Percentiles rank a stretch among this genome's conserved stretches.
These are phyloP conservation scores for Mesitornis unicolor DNA, from an alignment of 2,113 vertebrate species.

Conservation along the genomic window DNA sequence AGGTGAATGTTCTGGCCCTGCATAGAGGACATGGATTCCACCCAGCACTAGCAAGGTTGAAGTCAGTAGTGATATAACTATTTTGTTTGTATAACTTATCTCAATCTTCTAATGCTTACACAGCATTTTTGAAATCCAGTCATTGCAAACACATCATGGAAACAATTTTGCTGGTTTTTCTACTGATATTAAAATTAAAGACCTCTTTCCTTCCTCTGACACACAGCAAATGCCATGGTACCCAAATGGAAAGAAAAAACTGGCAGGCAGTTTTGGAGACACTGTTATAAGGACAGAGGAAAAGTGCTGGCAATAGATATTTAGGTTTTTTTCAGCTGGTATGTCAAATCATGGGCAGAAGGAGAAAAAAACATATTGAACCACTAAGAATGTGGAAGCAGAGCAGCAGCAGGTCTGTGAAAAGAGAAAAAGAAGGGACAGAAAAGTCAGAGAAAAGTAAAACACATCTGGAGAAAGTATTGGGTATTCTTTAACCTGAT, in stretches of 20 bases:
- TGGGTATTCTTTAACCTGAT: background rate
- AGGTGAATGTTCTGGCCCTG: background rate
- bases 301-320: fast-evolving
- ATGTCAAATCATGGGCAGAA: background rate
- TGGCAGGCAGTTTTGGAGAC: background rate
- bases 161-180: background rate
- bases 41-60: background rate
- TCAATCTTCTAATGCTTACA: background rate
- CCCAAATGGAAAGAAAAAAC: background rate
- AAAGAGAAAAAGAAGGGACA: background rate
- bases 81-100: background rate
- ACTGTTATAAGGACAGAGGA: background rate
- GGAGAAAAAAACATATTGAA: background rate
- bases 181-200: background rate
- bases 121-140: background rate
- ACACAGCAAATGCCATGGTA: background rate
- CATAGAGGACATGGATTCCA: background rate
- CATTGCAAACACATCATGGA: background rate
- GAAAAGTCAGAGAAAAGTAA: background rate
- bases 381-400: background rate
- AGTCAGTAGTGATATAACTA: background rate
- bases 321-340: background rate
- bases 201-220: background rate
- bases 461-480: background rate
- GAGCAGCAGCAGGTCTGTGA: background rate